Evolutionary conservation across 2,888 invertebrate species (phyloP), one percentile per base, ranked within the genome.

Genomic region (Limenitis camilla): DNA sequence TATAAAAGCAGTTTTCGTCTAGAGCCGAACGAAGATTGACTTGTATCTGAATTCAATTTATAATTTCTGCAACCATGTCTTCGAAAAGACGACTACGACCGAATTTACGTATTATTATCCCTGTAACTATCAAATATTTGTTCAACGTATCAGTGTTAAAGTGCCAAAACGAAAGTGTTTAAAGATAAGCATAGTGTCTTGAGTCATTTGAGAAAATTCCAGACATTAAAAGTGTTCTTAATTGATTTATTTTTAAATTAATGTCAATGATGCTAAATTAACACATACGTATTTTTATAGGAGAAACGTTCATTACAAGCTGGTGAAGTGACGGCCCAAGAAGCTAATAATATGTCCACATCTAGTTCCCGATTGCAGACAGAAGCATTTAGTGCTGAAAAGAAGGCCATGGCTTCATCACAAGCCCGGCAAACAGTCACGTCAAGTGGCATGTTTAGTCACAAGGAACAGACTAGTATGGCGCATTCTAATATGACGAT

Each of bases 361-460:
- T 91, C 94, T 39, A 93, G 93, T 72, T 93, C 95, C 86, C 93
- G 94, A 78, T 89, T 96, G 51, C 94, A 94, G 62, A 94, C 95
- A 45, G 95, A 95, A 68, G 92, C 92, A 38, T 96, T 95, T 80
- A 95, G 94, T 66, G 93, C 94, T 8, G 95, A 96, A 82, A 94
- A 96, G 72, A 91, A 91, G 65, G 90, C 90, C 44, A 91, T 92
- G 74, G 91, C 92, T 48, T 92, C 93, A 58, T 89, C 90, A 60
- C 94, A 95, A 69, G 94, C 95, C 63, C 89, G 93, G 40, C 94
- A 94, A 75, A 94, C 93, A 2, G 92, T 94, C 65, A 94, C 94
- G 4, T 91, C 94, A 19, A 91, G 91, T 55, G 94, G 94, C 29
- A 92, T 94, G 71, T 93, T 92, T 70, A 95, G 94, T 73, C 92